A percentile compares a stretch with the other conserved stretches of the same genome.
Conservation (phyloP, 2,113 vertebrate species). For the Ranitomeya imitator region DNA sequence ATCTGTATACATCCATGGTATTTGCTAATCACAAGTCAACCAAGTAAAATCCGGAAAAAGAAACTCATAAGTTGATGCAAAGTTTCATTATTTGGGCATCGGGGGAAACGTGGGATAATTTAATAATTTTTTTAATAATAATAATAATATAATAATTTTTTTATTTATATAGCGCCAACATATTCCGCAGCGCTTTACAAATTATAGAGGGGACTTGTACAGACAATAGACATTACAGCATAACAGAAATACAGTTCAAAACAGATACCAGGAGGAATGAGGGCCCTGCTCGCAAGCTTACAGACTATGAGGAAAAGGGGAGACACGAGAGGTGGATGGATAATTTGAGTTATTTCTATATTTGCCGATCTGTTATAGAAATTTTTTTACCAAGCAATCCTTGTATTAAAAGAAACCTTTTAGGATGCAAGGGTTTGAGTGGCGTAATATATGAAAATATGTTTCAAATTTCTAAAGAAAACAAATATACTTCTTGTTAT, state of each 20-base stretch:
- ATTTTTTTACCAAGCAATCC: background rate
- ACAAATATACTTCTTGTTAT: slow-evolving; percentile 37
- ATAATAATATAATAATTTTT: too few relatives aligned
- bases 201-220: too few relatives aligned
- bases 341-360: background rate
- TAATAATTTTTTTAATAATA: too few relatives aligned
- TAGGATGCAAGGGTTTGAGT: slow-evolving; percentile 46
- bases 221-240: too few relatives aligned
- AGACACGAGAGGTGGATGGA: too few relatives aligned
- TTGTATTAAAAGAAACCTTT: background rate
- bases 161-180: too few relatives aligned
- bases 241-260: too few relatives aligned
- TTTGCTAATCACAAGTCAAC: background rate
- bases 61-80: background rate
- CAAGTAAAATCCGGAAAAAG: background rate
- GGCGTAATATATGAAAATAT: slow-evolving; percentile 31
- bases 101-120: background rate
- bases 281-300: too few relatives aligned
- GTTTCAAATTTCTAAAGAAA: slow-evolving; percentile 27
- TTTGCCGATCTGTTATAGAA: background rate
- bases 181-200: too few relatives aligned
- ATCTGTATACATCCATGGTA: background rate
- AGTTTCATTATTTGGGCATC: background rate
- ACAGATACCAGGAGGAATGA: too few relatives aligned
- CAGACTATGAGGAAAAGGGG: too few relatives aligned